Conservation (phyloP, 1,140 invertebrate species). For the Aricia agestis region DNA sequence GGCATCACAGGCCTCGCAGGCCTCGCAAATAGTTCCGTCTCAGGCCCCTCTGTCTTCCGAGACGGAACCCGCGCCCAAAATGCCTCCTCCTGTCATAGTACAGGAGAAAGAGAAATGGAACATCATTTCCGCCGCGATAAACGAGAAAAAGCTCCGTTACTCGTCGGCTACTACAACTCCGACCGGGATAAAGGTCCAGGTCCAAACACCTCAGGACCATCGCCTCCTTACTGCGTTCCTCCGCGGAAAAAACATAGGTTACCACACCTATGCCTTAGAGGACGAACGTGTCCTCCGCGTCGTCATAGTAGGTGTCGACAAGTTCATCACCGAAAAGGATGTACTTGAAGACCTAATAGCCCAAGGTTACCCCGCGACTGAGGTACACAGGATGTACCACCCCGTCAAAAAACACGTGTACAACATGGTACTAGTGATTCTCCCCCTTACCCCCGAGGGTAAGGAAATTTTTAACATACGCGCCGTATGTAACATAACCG, state of each 20-base stretch:
- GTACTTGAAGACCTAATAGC: background rate
- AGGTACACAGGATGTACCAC: background rate
- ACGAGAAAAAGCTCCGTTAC: background rate
- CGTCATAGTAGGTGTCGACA: too few relatives aligned
- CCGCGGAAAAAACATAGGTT: background rate
- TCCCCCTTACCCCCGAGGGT: background rate
- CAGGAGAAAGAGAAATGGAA: background rate
- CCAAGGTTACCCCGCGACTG: background rate
- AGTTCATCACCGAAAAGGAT: background rate
- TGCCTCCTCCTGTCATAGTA: background rate
- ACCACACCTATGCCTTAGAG: background rate
- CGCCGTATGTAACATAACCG: background rate
- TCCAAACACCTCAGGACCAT: background rate
- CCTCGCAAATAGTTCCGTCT: too few relatives aligned
- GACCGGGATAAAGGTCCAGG: background rate
- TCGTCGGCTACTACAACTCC: background rate
- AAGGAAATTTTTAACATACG: slow-evolving; percentile 5
- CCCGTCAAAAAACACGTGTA: background rate
- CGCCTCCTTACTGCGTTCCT: background rate
- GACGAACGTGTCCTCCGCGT: background rate
- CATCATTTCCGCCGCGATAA: background rate
- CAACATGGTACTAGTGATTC: slow-evolving; percentile 4
- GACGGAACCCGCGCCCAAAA: background rate
- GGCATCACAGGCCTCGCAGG: background rate
- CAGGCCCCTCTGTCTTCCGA: background rate